phyloP scores from a whole-genome alignment of 2,888 invertebrate genomes.

The Chrysolina americana region DNA sequence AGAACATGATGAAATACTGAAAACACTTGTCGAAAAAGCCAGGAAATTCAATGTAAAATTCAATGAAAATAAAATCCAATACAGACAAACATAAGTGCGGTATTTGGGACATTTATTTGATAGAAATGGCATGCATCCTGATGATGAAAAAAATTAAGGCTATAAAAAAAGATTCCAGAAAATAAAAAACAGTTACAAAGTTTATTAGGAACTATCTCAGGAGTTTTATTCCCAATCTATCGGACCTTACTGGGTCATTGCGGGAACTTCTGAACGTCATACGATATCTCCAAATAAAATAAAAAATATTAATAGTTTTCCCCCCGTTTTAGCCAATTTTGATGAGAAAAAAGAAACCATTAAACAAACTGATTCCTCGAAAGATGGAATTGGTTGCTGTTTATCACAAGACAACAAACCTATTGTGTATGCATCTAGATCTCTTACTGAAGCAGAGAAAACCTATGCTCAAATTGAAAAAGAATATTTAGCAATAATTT shows the following conservation, averaged over 20 bases:
- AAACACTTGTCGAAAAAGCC: background rate
- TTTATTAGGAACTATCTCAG: background rate
- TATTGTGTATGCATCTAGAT: background rate
- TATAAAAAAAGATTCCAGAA: background rate
- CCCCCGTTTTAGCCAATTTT: background rate
- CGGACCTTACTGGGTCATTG: background rate
- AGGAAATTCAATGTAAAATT: background rate
- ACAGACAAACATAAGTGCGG: background rate
- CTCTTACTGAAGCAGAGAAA: background rate
- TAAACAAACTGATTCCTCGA: background rate
- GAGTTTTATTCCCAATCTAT: background rate
- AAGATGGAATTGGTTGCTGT: slow-evolving; percentile 10
- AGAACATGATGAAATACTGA: background rate
- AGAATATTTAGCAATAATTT: slow-evolving; percentile 1
- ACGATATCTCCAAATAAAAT: background rate
- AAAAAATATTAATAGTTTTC: background rate
- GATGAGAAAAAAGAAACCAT: background rate
- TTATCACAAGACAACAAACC: background rate
- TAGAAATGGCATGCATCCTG: background rate
- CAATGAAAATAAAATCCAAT: background rate
- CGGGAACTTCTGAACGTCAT: background rate
- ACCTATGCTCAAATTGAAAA: background rate
- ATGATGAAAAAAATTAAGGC: background rate
- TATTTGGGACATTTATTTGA: background rate
- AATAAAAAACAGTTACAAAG: background rate